Evolutionary conservation across 2,113 vertebrate genomes (phyloP).

Genomic region (Albula glossodonta): DNA sequence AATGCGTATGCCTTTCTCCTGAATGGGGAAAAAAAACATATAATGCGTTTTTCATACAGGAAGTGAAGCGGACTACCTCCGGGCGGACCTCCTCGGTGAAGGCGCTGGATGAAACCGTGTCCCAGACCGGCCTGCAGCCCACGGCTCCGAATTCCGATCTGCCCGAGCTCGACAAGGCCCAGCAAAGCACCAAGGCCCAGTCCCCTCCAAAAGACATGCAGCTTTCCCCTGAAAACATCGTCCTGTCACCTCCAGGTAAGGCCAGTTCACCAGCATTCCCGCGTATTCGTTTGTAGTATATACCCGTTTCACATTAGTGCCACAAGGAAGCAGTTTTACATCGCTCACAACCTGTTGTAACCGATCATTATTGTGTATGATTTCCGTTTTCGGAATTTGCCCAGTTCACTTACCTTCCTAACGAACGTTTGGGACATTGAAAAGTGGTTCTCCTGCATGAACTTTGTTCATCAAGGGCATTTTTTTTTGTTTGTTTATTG

Average conservation of each 20-base stretch:
- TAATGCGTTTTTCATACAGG: slow-evolving; percentile 35
- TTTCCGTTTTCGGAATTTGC: background rate
- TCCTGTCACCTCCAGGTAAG: slow-evolving; percentile 59
- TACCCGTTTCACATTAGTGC: background rate
- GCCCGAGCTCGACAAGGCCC: slow-evolving; percentile 30
- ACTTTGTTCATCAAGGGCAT: no score
- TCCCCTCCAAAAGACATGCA: slow-evolving; percentile 32
- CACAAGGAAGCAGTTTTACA: background rate
- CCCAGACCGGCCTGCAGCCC: slow-evolving; percentile 15
- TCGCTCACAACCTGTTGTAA: background rate
- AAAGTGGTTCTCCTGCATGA: no score
- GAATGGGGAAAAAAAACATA: no score
- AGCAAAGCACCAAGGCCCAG: slow-evolving; percentile 26
- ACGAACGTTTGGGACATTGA: background rate
- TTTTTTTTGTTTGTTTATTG: no score
- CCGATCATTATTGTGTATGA: background rate
- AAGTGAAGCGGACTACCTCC: slow-evolving; percentile 26
- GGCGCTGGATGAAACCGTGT: background rate
- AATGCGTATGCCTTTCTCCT: background rate
- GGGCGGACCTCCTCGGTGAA: slow-evolving; percentile 18
- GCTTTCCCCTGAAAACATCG: slow-evolving; percentile 45
- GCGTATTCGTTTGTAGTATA: background rate
- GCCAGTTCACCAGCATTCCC: no score
- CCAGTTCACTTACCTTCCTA: background rate
- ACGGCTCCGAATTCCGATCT: background rate